Base-by-base conservation (phyloP, 2,888 invertebrate genomes). In the Oligia strigilis region DNA sequence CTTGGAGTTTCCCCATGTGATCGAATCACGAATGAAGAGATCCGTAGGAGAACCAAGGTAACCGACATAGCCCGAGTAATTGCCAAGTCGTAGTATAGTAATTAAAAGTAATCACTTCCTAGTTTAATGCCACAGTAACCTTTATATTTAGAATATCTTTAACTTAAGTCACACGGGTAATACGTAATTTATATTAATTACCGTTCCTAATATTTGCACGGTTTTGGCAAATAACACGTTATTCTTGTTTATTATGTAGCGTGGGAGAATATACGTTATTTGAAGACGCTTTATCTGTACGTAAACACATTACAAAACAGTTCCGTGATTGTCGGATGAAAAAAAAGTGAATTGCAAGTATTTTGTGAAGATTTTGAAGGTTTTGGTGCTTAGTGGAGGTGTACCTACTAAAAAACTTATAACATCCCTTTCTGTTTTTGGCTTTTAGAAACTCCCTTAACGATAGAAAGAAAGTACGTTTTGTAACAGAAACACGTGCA, bases 211-310 rank as follows among this genome's bases (percentile, higher is more conserved):
- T 64, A 40, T 14, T 14, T 40, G 14, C 52, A 73, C 64, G 55
- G 62, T 71, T 85, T 81, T 58, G 36, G 72, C 40, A 66, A 85
- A 81, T 17, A 77, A 73, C 86, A 40, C 1, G 82, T 85, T 83
- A 17, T 76, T 71, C 71, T 73, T 36, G 77, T 43, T 64, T 70
- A n/a, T 29, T 36, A 14, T 66, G 65, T 70, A 29, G 65, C 70
- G 86, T 85, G 86, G 36, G 83, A 81, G 71, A 23, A 40, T 13
- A 40, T 8, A 1, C 29, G 49, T 36, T n/a, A 4, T 0, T 43
- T 4, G 23, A 9, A 58, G 23, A 58, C 11, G 23, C 4, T n/a
- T 58, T 11, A 58, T 58, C 58, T 58, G 58, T n/a, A 9, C 4
- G 23, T n/a, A n/a, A 11, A 9, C 4, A 58, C 23, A 11, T 55